These are phyloP conservation scores for Tetragonisca angustula DNA, from an alignment of 2,888 invertebrate species.

Conservation along the genomic window DNA sequence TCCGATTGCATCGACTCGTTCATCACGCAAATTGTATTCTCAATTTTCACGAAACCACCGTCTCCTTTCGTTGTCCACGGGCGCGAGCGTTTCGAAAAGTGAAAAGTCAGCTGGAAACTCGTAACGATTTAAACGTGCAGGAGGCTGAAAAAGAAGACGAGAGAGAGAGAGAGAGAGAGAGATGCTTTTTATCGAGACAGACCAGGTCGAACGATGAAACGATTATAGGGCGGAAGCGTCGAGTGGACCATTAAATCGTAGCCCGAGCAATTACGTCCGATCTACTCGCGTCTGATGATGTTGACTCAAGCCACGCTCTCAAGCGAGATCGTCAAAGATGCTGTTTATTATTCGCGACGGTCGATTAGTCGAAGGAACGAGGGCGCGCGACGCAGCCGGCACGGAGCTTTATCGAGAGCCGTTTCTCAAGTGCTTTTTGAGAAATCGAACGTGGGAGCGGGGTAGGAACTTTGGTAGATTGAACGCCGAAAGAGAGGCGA, in stretches of 20 bases:
- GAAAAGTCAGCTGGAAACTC: slow-evolving; percentile 16
- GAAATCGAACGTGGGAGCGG: slow-evolving; percentile 34
- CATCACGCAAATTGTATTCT: slow-evolving; percentile 64
- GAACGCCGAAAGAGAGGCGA: slow-evolving; percentile 18
- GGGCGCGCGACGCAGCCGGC: slow-evolving; percentile 18
- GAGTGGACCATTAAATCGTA: slow-evolving; percentile 72
- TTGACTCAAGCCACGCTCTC: slow-evolving; percentile 60
- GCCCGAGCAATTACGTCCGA: slow-evolving; percentile 66
- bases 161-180: slow-evolving; percentile 8
- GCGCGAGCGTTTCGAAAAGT: neutral
- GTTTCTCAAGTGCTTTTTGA: slow-evolving; percentile 46
- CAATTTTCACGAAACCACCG: slow-evolving; percentile 59
- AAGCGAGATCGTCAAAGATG: slow-evolving; percentile 38
- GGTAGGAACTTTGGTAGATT: slow-evolving; percentile 24
- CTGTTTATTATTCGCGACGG: slow-evolving; percentile 56
- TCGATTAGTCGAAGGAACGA: slow-evolving; percentile 35
- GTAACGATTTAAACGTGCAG: slow-evolving; percentile 4
- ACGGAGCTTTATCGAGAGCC: slow-evolving; percentile 14
- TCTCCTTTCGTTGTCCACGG: neutral
- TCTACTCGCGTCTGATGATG: slow-evolving; percentile 65
- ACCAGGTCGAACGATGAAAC: slow-evolving; percentile 9
- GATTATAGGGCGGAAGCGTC: slow-evolving; percentile 46
- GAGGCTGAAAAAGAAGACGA: neutral
- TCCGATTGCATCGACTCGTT: slow-evolving; percentile 42
- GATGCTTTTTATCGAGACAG: slow-evolving; percentile 21